These are phyloP conservation scores for Trissolcus basalis DNA, from an alignment of 1,140 invertebrate genomes.

Conservation along the genomic window DNA sequence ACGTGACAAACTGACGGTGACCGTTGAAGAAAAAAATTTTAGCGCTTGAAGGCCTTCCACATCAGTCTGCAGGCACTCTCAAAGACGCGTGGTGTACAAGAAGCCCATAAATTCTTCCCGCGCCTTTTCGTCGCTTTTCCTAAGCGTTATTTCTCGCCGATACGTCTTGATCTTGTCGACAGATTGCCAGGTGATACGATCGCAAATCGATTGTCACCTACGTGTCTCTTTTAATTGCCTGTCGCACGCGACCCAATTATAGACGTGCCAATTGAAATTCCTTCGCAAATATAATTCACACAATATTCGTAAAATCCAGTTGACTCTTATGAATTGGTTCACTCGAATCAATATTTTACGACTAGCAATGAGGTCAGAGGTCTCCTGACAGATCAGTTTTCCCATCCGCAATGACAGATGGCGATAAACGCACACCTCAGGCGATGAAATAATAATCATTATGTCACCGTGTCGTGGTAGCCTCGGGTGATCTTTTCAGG, in stretches of 20 bases:
- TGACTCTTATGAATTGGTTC: constrained; percentile 22
- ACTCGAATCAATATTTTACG: constrained; percentile 3
- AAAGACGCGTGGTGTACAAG: constrained; percentile 48
- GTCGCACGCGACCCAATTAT: constrained; percentile 45
- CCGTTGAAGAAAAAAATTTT: too few species aligned
- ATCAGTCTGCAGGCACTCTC: too few species aligned
- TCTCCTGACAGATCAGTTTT: constrained; percentile 6
- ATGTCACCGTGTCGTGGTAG: constrained; percentile 61
- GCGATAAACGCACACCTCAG: constrained; percentile 27
- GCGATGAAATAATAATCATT: constrained; percentile 56
- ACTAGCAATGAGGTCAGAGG: constrained; percentile 17
- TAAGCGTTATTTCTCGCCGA: constrained; percentile 28
- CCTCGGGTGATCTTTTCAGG: constrained; percentile 61
- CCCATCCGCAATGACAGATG: constrained; percentile 16
- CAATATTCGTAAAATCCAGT: background rate
- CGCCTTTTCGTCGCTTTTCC: constrained; percentile 43
- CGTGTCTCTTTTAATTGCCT: constrained; percentile 63
- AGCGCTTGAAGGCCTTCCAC: too few species aligned
- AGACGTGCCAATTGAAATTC: constrained; percentile 26
- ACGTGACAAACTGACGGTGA: too few species aligned
- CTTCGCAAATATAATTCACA: constrained; percentile 29
- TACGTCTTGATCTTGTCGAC: constrained; percentile 58
- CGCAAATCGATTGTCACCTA: constrained; percentile 39
- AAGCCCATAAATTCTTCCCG: constrained; percentile 46
- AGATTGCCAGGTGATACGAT: constrained; percentile 55